Base-by-base conservation (phyloP, 1,140 invertebrate genomes). In the Patella vulgata region DNA sequence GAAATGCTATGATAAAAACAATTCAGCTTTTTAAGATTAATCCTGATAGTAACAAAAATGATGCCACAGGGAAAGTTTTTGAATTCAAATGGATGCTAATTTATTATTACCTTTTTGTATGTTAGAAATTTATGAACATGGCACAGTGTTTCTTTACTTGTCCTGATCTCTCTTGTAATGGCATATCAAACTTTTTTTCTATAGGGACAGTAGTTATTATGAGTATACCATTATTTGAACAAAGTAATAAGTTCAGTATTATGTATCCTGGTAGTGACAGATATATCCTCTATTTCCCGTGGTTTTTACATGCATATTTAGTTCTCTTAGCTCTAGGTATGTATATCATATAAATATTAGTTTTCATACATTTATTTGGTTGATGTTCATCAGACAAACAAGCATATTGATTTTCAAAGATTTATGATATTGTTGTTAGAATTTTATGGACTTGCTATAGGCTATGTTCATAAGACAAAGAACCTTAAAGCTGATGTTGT, bases 221-320 rank as follows among this genome's bases (percentile, higher is more conserved):
- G 70, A 74, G 93, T 80, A 93, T 97, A 81, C 92, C 93, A 4
- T 94, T 94, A 74, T 93, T 96, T 82, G 92, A 95, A 68, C 92
- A 95, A 78, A 94, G 93, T 0, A 84, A 89, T 39, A 89, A 85
- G 64, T 95, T 93, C 74, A 90, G 90, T 0, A 71, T 95, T 1
- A 85, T 88, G 0, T 76, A 97, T 75, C 94, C 95, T 1, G 97
- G 97, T 82, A 74, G 83, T 21, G 92, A 88, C 87, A 97, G 97
- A 83, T 90, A 93, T 74, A 88, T 92, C 11, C 95, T 97, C 80
- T 89, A 95, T 80, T 91, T 95, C 85, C 91, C 93, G 8, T 87
- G 88, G 1, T 86, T 94, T 48, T 84, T 97, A 71, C 88, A 91
- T 66, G 56, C 92, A 11, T 95, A 96, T 83, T 82, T 97, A 8